phyloP scores from a whole-genome alignment of 2,797 vertebrate genomes.

The Darevskia mixta region DNA sequence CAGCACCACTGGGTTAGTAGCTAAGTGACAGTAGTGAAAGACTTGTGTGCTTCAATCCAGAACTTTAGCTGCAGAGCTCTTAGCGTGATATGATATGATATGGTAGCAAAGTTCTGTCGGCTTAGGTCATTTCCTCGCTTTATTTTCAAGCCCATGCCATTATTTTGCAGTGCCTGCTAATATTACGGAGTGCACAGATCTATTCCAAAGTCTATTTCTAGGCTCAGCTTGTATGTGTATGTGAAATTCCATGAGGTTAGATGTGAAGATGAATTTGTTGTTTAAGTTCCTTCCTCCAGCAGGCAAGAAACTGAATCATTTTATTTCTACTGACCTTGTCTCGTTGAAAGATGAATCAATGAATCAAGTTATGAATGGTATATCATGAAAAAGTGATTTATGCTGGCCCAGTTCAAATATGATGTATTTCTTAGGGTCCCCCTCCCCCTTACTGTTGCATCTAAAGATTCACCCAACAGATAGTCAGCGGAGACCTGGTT shows the following conservation, averaged over 20 bases:
- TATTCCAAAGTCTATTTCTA: slow-evolving; percentile 57
- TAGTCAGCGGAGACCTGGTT: slow-evolving; percentile 47
- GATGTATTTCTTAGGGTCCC: slow-evolving; percentile 74
- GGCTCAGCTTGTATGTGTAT: slow-evolving; percentile 59
- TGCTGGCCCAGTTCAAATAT: slow-evolving; percentile 76
- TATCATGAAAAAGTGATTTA: slow-evolving; percentile 82
- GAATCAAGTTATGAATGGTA: slow-evolving; percentile 79
- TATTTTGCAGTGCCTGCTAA: slow-evolving; percentile 50
- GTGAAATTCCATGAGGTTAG: slow-evolving; percentile 77
- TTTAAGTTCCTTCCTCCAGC: slow-evolving; percentile 74
- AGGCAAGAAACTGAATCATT: slow-evolving; percentile 78
- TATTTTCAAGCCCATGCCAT: slow-evolving; percentile 6
- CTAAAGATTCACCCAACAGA: slow-evolving; percentile 76
- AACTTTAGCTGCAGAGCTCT: neutral
- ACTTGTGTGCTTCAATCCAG: neutral
- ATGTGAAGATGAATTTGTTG: slow-evolving; percentile 80
- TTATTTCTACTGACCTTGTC: slow-evolving; percentile 80
- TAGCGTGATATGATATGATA: neutral
- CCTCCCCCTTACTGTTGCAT: slow-evolving; percentile 70
- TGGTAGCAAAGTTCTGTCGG: neutral
- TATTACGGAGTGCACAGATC: slow-evolving; percentile 56
- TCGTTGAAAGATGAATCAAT: slow-evolving; percentile 79
- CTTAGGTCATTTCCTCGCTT: slow-evolving; percentile 18
- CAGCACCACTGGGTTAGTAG: too few relatives aligned
- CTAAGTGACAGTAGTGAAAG: too few relatives aligned